Conservation (phyloP, 2,888 invertebrate genomes). For the Holacanthella duospinosa region DNA sequence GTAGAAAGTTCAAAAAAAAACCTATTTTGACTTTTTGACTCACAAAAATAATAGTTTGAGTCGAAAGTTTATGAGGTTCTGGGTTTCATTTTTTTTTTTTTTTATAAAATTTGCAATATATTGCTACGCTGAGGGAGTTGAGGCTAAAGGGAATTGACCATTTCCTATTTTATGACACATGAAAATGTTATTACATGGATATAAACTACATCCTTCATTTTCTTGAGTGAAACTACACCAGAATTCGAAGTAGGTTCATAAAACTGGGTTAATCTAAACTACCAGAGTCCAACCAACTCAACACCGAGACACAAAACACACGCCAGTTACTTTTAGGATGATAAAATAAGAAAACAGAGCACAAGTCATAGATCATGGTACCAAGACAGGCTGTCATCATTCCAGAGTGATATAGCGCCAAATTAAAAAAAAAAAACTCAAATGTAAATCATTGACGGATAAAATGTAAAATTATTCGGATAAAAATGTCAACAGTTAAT, state of each 20-base stretch:
- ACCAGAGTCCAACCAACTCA: background rate
- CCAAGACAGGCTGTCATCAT: too few species aligned
- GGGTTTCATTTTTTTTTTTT: background rate
- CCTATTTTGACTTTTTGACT: background rate
- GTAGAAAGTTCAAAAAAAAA: background rate
- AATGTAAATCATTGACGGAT: background rate
- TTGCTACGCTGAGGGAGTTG: background rate
- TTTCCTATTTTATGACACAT: constrained; percentile 5
- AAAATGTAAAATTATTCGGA: background rate
- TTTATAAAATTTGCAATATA: background rate
- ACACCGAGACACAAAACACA: background rate
- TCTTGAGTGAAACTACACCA: constrained; percentile 1
- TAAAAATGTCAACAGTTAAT: background rate
- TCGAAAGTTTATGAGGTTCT: background rate
- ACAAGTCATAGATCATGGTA: background rate
- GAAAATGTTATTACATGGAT: constrained; percentile 4
- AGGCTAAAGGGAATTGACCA: constrained; percentile 3
- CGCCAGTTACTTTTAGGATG: too few species aligned
- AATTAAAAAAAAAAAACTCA: background rate
- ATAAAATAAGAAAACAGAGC: background rate
- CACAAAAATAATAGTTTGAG: background rate
- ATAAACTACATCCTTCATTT: constrained; percentile 3
- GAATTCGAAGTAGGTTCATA: constrained; percentile 2
- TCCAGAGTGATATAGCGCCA: too few species aligned
- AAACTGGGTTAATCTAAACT: background rate